Base-by-base conservation (phyloP, 2,888 invertebrate species). In the Blastobasis lacticolella region DNA sequence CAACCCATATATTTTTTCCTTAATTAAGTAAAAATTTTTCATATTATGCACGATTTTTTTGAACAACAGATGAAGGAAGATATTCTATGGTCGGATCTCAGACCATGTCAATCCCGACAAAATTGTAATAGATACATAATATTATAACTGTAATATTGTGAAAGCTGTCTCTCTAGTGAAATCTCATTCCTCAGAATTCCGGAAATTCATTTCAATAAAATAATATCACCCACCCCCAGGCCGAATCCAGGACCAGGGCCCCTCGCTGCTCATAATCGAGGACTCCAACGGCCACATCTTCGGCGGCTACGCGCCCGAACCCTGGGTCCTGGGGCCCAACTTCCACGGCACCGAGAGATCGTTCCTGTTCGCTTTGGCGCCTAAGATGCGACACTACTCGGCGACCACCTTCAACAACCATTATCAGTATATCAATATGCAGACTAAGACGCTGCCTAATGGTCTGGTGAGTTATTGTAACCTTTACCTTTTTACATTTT, bases 401-500 rank as follows among this genome's bases (percentile, higher is more conserved):
- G 85, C 95, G 0, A 95, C 96, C 0, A 92, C 92, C 0, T 96
- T 94, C 78, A 97, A 98, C 78, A 90, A 94, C 57, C 96, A 98
- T 74, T 98, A 93, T 77, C 96, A 96, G 85, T 98, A 98, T 78
- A 90, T 98, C 58, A 98, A 98, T 81, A 89, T 94, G 54, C 94
- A 96, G 64, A 97, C 97, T 60, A 95, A 97, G 81, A 97, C 97
- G 0, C 89, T 98, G 90, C 97, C 97, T 0, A 98, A 98, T 83
- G 98, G 98, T 56, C 74, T 98, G 86, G 92, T 94, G 66, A 51
- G 50, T 53, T 41, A 37, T 45, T 10, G 44, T n/a, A n/a, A n/a
- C n/a, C n/a, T n/a, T n/a, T n/a, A n/a, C n/a, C n/a, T n/a, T n/a
- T n/a, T n/a, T n/a, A n/a, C n/a, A n/a, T n/a, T n/a, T n/a, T n/a